Conservation (phyloP, 2,797 vertebrate species). For the Thamnophis elegans region DNA sequence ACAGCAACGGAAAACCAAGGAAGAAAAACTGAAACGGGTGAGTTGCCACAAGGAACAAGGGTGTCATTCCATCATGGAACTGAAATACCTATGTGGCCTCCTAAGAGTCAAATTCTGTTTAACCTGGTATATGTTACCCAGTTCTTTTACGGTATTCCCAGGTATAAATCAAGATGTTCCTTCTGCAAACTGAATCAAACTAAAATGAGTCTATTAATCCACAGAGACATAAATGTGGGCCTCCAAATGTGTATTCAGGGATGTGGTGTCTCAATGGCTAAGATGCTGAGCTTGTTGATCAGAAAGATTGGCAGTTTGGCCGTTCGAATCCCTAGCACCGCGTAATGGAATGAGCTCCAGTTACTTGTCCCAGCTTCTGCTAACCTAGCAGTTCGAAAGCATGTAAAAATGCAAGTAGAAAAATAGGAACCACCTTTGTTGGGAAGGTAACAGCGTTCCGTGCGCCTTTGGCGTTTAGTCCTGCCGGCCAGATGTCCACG, state of each 20-base stretch:
- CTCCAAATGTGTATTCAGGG: background rate
- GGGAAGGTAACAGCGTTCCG: no score
- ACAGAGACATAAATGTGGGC: background rate
- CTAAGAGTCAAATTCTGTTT: background rate
- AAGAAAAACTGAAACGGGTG: slow-evolving; percentile 47
- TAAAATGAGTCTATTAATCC: background rate
- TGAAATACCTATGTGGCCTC: background rate
- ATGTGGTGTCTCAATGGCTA: no score
- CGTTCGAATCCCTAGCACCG: no score
- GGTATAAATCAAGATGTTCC: background rate
- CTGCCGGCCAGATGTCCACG: no score
- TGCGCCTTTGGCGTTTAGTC: no score
- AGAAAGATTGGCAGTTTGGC: no score
- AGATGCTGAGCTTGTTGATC: no score
- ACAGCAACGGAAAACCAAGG: slow-evolving; percentile 29
- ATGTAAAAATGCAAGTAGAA: no score
- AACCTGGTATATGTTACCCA: background rate
- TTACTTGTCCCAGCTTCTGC: no score
- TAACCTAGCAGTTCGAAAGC: no score
- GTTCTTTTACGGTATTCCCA: background rate
- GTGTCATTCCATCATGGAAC: background rate
- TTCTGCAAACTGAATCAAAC: background rate
- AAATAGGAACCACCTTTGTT: no score
- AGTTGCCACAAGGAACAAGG: background rate
- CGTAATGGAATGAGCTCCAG: no score